Conservation (phyloP, 2,797 vertebrate genomes). For the Macropus fuliginosus region DNA sequence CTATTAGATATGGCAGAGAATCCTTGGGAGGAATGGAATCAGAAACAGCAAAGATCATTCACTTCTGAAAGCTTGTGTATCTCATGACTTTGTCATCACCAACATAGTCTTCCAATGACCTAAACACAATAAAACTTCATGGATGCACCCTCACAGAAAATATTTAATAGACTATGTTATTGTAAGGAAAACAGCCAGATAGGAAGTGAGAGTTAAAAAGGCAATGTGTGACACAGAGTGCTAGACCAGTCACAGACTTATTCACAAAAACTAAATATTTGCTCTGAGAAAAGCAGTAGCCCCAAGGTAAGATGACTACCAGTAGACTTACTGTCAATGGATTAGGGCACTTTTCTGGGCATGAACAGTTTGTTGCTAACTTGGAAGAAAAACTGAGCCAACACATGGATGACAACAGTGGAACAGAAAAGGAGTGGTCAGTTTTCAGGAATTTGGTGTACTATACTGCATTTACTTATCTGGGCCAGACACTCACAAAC, state of each 20-base stretch:
- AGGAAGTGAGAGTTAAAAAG: too few species aligned
- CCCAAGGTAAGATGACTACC: background rate
- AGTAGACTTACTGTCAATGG: background rate
- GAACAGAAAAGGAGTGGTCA: background rate
- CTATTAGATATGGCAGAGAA: background rate
- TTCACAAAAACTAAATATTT: background rate
- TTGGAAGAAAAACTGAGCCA: background rate
- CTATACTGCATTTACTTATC: background rate
- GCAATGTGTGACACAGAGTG: background rate
- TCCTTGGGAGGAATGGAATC: background rate
- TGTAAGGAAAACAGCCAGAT: background rate
- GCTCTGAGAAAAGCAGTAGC: background rate
- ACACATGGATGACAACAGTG: background rate
- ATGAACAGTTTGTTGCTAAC: background rate
- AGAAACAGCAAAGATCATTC: background rate
- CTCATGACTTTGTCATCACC: background rate
- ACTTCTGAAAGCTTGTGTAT: background rate
- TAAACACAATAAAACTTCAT: background rate
- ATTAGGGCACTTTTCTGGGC: background rate
- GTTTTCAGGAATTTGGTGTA: background rate
- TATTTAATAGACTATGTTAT: background rate
- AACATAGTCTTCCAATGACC: background rate
- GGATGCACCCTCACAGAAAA: background rate
- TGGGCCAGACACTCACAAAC: background rate
- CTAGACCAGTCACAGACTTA: background rate